A percentile compares a stretch with the other conserved stretches of the same genome.
Conservation (phyloP, 2,113 vertebrate species). For the Calyptommatus sinebrachiatus region DNA sequence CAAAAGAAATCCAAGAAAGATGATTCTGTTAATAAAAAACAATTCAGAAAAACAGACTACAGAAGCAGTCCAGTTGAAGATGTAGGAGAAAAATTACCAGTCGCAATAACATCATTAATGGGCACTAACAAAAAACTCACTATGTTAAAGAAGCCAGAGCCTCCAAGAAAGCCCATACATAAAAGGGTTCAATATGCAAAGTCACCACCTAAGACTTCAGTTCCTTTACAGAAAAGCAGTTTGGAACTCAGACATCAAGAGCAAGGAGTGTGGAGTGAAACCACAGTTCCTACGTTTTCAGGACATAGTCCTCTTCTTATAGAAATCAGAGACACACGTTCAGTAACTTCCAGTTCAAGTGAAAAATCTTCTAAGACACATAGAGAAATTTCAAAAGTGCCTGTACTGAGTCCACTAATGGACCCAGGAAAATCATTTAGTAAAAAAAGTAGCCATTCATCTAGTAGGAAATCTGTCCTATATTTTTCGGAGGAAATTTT, state of each 20-base stretch:
- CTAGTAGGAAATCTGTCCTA: constrained; percentile 57
- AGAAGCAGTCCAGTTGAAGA: neutral
- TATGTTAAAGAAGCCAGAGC: constrained; percentile 47
- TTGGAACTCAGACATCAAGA: neutral
- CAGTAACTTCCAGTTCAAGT: constrained; percentile 20
- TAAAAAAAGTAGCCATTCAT: constrained; percentile 34
- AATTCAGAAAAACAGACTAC: constrained; percentile 13
- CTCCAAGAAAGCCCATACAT: constrained; percentile 39
- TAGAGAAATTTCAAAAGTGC: constrained; percentile 16
- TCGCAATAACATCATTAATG: constrained; percentile 55
- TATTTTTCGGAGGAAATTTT: constrained; percentile 39
- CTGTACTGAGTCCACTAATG: constrained; percentile 27
- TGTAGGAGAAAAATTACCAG: constrained; percentile 42
- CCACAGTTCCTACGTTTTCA: neutral
- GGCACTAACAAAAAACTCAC: constrained; percentile 61
- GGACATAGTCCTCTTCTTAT: constrained; percentile 18
- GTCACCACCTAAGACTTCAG: neutral
- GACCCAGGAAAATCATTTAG: constrained; percentile 14
- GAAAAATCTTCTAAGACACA: constrained; percentile 18
- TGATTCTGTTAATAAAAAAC: constrained; percentile 25
- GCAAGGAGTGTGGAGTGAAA: neutral
- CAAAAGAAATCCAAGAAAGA: constrained; percentile 32
- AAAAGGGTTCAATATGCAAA: neutral
- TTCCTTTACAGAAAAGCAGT: constrained; percentile 4
- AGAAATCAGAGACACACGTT: constrained; percentile 5